Base-by-base conservation (phyloP, 2,113 vertebrate species). In the Gobio gobio region DNA sequence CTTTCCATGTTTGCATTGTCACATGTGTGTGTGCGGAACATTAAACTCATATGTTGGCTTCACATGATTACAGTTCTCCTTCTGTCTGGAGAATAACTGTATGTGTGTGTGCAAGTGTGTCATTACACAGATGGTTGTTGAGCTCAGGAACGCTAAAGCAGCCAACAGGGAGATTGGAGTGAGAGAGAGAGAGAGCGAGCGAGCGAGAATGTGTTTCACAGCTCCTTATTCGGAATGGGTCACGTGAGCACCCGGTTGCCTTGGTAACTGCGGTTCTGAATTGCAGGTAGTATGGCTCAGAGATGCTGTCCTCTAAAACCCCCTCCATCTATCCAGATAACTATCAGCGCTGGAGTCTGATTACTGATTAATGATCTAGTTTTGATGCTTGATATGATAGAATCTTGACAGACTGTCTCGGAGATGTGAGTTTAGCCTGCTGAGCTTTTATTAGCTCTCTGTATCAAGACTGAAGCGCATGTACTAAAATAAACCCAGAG, bases 211-310 rank as follows among this genome's bases (percentile, higher is more conserved):
- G 76, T 56, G 58, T 81, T 82, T 70, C 20, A 29, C 20, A 0
- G 36, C 75, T 85, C 76, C 76, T 74, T 49, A 74, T 51, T 66
- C 43, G 18, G 80, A 83, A 85, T 24, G 43, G 54, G 80, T 88
- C 84, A 88, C 72, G 40, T 88, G 87, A 88, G 66, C 54, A 59
- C 58, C 54, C 29, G 13, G 84, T 86, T 88, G 84, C 87, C 85
- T 70, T 88, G 87, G 87, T 79, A 85, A 88, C 87, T 88, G 74
- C 40, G 76, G 82, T 88, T 88, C 74, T 78, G 72, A 83, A 85
- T 85, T 82, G 64, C 61, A 82, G 74, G 74, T 83, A 83, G 81
- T 87, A 70, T 61, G 29, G 20, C 47, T 58, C 26, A 58, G 33
- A 73, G 81, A 83, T 72, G 81, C 49, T 36, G 13, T 56, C 29